A percentile compares a stretch with the other conserved stretches of the same genome.
Conservation (phyloP, 2,888 invertebrate species). For the Matsumyia berberina region DNA sequence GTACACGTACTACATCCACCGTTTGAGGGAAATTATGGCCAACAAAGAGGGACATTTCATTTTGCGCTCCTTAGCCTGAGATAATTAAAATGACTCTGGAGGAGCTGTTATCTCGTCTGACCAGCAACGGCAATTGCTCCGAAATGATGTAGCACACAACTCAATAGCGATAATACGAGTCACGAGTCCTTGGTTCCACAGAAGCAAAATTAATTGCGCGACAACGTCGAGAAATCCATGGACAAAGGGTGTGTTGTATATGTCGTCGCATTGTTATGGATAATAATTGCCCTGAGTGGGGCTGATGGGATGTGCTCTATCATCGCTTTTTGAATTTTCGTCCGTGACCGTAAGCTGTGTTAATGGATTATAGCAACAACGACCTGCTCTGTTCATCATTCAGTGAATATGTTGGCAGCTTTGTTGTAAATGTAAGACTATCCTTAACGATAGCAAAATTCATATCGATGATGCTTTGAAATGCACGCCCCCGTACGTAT, state of each 20-base stretch:
- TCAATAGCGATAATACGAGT: conserved; percentile 69
- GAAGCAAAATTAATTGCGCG: conserved; percentile 70
- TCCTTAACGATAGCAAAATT: conserved; percentile 43
- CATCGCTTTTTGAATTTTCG: conserved; percentile 75
- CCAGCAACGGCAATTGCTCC: conserved; percentile 58
- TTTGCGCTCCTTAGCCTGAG: conserved; percentile 42
- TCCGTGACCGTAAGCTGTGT: conserved; percentile 71
- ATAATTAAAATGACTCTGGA: conserved; percentile 65
- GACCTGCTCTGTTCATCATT: conserved; percentile 62
- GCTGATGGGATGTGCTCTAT: conserved; percentile 75
- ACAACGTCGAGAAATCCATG: conserved; percentile 57
- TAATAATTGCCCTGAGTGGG: conserved; percentile 70
- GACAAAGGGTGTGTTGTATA: conserved; percentile 69
- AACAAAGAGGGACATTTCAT: conserved; percentile 55
- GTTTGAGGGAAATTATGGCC: conserved; percentile 33
- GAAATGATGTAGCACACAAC: conserved; percentile 70
- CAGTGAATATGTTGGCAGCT: conserved; percentile 52
- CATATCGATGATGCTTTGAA: conserved; percentile 28
- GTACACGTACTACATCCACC: conserved; percentile 5
- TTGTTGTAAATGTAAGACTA: conserved; percentile 49
- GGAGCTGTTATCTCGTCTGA: conserved; percentile 70
- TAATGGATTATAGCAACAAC: conserved; percentile 71
- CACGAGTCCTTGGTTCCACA: conserved; percentile 60
- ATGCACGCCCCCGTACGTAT: not conserved
- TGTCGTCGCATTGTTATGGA: conserved; percentile 66